Evolutionary conservation across 37 sponge, comb jelly and placozoan genomes (phyloP).

Genomic region (Beroe forskalii): DNA sequence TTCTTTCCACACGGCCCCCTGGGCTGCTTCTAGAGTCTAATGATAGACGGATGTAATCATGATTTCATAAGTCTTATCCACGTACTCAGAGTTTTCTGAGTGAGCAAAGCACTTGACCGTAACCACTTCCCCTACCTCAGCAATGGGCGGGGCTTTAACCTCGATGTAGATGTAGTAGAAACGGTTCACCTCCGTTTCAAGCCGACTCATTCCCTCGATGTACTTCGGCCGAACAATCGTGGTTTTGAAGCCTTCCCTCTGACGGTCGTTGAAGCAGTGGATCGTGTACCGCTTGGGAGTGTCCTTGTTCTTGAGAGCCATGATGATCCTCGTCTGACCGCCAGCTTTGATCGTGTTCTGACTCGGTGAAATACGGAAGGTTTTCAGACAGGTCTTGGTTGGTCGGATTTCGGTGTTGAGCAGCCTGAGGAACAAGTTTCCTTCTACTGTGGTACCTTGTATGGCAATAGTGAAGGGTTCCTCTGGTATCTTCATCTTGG

Average conservation of each 20-base stretch:
- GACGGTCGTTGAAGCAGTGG: slow-evolving; percentile 22
- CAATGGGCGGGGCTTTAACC: slow-evolving; percentile 11
- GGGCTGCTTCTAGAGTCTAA: too few relatives aligned
- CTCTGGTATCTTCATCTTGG: background rate
- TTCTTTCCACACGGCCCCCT: too few relatives aligned
- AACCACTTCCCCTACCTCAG: background rate
- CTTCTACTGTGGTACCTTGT: slow-evolving; percentile 10
- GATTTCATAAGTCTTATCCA: background rate
- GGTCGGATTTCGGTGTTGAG: slow-evolving; percentile 30
- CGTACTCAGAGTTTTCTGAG: background rate
- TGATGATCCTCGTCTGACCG: background rate
- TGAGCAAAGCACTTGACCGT: background rate
- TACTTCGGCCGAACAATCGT: slow-evolving; percentile 11
- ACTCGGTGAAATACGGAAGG: background rate
- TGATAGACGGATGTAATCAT: slow-evolving; percentile 7
- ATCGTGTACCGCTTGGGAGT: background rate
- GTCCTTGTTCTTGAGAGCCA: slow-evolving; percentile 40
- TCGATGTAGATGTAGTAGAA: slow-evolving; percentile 57
- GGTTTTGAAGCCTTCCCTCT: slow-evolving; percentile 22
- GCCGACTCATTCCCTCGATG: background rate
- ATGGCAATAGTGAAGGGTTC: slow-evolving; percentile 23
- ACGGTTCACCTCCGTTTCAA: background rate
- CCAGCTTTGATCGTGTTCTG: background rate
- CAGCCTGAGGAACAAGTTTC: slow-evolving; percentile 53
- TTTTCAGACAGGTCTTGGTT: background rate